Evolutionary conservation across 2,888 invertebrate genomes (phyloP), one percentile per base, ranked within the genome.

Genomic region (Beris morrisii): DNA sequence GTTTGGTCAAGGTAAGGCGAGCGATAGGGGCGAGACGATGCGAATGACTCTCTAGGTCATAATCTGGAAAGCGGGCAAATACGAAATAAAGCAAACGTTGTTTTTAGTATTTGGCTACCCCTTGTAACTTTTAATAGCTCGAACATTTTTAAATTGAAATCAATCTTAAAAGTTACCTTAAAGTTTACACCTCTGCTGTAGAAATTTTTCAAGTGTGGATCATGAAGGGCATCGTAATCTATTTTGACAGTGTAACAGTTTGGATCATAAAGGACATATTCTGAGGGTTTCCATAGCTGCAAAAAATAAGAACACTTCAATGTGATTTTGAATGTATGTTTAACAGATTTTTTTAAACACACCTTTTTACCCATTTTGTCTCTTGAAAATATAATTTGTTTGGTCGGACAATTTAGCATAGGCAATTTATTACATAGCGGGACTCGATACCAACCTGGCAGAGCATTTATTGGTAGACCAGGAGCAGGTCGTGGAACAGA

Each of bases 151-250:
- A 22, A 2, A 1, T 22, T 22, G 3, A 22, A 22, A 22, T 22
- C 22, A 22, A 38, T 38, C 9, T 48, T 5, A 5, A 32, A 6
- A 54, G 45, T 70, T 69, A 76, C 75, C 65, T 78, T 77, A 11
- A 79, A 66, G 65, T 79, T 78, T 1, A 75, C 72, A 66, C 79
- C 75, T 64, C 77, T 83, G 0, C 81, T 75, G 71, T 84, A 86
- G 73, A 84, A 83, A 46, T 81, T 80, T 7, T 82, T 83, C 31
- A 86, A 76, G 72, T 86, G 84, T 0, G 84, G 84, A 71, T 87
- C 86, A 70, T 86, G 86, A 76, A 85, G 76, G 0, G 85, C 82
- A 50, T 85, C 85, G 72, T 87, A 87, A 69, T 84, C 83, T 54
- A 75, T 77, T 52, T 75, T 73, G 28, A 73, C 71, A 11, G 74